Evolutionary conservation across 2,797 vertebrate species (phyloP), one percentile per base, ranked within the genome.

Genomic region (Phoxinus dragarum): DNA sequence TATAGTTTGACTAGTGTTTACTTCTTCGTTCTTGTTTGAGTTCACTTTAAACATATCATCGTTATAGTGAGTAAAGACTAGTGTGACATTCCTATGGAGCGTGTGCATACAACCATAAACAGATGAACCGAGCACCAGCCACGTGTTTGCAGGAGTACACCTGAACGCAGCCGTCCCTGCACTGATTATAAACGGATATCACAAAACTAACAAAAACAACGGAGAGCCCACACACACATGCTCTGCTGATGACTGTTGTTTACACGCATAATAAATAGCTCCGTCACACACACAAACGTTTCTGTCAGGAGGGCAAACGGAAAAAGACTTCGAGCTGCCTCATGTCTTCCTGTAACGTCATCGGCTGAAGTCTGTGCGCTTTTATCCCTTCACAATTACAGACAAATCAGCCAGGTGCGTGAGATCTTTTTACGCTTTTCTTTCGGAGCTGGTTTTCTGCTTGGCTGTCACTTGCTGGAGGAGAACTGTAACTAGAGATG

Each of bases 201-300:
- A 16, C 81, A 42, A 73, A 71, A 72, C 68, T 42, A 61, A 73
- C 68, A 72, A 34, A 73, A 61, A 74, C 81, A 82, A 74, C 54
- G 5, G 27, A 31, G 38, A 12, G 38, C 47, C 77, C 71, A 49
- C 64, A 31, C 27, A 44, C 40, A 40, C 61, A 72, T 23, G 36
- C n/a, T 44, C 42, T 47, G 19, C 40, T 69, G 84, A 85, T 82
- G 71, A 72, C 76, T 77, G 82, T 86, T 77, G 82, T 86, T 61
- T 82, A 82, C 71, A 49, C 1, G 42, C 71, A 61, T 67, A 72
- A 67, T 71, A 71, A 80, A 88, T 64, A 42, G 59, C 40, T 27
- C 85, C 52, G 84, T 83, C 85, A 81, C 80, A 83, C 80, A 83
- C 40, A 16, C 56, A 27, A 81, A 69, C 78, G 36, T 80, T 74